Evolutionary conservation across 2,888 invertebrate genomes (phyloP).

Genomic region (Panzeria rudis): DNA sequence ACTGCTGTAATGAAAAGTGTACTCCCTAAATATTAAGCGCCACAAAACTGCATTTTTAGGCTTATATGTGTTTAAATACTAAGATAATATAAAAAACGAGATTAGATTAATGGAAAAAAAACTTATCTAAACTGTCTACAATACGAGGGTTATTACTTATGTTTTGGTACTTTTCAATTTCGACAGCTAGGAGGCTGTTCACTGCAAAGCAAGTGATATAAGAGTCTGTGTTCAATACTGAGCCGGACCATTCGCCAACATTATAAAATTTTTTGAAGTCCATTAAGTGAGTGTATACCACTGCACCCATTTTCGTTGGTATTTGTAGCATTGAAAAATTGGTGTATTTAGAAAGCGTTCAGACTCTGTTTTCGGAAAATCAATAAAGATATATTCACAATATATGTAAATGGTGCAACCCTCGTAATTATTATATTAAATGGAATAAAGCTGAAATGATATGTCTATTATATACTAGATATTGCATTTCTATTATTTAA

Average conservation of each 20-base stretch:
- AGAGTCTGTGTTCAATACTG: no score
- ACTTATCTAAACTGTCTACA: background rate
- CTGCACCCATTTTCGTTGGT: no score
- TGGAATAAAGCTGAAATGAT: background rate
- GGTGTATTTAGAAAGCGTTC: no score
- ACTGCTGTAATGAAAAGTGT: background rate
- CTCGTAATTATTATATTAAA: constrained; percentile 7
- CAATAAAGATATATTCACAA: background rate
- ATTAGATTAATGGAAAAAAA: constrained; percentile 58
- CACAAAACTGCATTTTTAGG: constrained; percentile 29
- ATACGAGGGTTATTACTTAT: background rate
- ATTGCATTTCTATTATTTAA: constrained; percentile 57
- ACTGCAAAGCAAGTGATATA: no score
- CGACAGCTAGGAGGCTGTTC: no score
- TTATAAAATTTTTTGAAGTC: no score
- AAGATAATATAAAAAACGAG: constrained; percentile 47
- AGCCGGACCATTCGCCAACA: no score
- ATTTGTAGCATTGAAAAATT: no score
- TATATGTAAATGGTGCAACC: background rate
- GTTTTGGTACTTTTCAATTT: background rate
- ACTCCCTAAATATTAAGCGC: constrained; percentile 40
- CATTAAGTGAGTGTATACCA: no score
- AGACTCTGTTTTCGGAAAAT: no score
- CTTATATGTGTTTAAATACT: constrained; percentile 33
- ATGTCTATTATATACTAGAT: constrained; percentile 2